A percentile compares a stretch with the other conserved stretches of the same genome.
Evolutionary conservation across 2,888 invertebrate genomes (phyloP).

Genomic region (Eupithecia subumbrata): DNA sequence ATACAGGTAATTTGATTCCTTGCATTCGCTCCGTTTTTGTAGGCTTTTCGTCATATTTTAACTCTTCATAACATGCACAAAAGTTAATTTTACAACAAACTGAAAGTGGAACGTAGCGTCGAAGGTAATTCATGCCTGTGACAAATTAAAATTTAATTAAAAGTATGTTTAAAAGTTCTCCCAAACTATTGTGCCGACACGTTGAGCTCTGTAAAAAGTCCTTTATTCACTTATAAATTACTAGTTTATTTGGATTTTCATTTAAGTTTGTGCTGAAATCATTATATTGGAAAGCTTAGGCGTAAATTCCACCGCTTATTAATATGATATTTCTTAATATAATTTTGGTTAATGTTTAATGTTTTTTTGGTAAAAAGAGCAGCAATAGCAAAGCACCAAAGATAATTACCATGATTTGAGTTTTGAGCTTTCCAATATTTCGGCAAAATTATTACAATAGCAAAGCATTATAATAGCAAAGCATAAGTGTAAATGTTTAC

Average conservation of each 20-base stretch:
- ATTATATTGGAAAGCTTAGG: not conserved
- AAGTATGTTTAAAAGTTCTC: constrained; percentile 29
- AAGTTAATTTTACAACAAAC: not conserved
- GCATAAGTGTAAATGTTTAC: not conserved
- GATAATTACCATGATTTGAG: too few relatives aligned
- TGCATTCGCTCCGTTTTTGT: too few relatives aligned
- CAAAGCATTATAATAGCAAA: too few relatives aligned
- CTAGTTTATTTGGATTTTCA: not conserved
- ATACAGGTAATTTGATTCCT: too few relatives aligned
- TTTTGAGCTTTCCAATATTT: too few relatives aligned
- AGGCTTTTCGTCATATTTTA: not conserved
- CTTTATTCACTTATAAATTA: not conserved
- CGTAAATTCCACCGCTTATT: too few relatives aligned
- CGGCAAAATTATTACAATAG: too few relatives aligned
- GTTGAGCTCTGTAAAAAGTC: constrained; percentile 17
- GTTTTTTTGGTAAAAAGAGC: not conserved
- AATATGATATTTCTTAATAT: too few relatives aligned
- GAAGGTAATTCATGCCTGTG: constrained; percentile 13
- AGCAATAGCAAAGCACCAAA: not conserved
- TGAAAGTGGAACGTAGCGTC: constrained; percentile 11
- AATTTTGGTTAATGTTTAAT: not conserved
- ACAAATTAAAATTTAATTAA: constrained; percentile 34
- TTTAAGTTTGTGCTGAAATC: not conserved
- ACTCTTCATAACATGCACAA: not conserved
- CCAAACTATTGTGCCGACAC: constrained; percentile 19